These are phyloP conservation scores for Notothenia coriiceps DNA, from an alignment of 2,113 vertebrate genomes.

Conservation along the genomic window DNA sequence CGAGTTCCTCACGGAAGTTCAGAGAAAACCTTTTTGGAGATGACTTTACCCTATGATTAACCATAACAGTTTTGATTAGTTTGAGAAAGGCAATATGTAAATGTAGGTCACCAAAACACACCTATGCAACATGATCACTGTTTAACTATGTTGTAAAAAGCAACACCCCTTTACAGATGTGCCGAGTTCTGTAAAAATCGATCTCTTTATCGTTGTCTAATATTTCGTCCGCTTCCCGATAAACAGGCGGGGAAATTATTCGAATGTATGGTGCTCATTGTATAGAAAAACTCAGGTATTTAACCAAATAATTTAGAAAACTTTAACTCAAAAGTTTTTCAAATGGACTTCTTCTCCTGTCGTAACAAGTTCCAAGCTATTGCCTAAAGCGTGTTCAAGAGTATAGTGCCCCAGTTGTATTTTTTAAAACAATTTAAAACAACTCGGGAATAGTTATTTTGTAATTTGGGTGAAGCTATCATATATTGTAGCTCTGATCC, in stretches of 20 bases:
- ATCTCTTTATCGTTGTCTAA: not conserved
- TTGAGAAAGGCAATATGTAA: not conserved
- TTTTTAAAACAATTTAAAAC: no score
- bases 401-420: no score
- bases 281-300: no score
- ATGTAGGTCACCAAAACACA: not conserved
- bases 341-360: not conserved
- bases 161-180: not conserved
- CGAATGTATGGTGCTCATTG: not conserved
- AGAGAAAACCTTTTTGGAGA: not conserved
- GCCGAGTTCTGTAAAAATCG: not conserved
- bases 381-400: not conserved
- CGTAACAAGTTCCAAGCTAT: not conserved
- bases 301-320: not conserved
- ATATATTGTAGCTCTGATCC: not conserved
- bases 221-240: no score
- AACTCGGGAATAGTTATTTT: not conserved
- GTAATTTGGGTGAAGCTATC: not conserved
- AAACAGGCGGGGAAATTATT: not conserved
- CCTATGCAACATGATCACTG: no score
- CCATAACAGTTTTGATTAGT: not conserved
- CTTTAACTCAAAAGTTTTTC: not conserved
- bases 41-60: not conserved
- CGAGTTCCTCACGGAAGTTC: not conserved
- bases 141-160: not conserved